A percentile compares a stretch with the other conserved stretches of the same genome.
Conservation (phyloP, 2,113 vertebrate genomes). For the Maccullochella peelii region DNA sequence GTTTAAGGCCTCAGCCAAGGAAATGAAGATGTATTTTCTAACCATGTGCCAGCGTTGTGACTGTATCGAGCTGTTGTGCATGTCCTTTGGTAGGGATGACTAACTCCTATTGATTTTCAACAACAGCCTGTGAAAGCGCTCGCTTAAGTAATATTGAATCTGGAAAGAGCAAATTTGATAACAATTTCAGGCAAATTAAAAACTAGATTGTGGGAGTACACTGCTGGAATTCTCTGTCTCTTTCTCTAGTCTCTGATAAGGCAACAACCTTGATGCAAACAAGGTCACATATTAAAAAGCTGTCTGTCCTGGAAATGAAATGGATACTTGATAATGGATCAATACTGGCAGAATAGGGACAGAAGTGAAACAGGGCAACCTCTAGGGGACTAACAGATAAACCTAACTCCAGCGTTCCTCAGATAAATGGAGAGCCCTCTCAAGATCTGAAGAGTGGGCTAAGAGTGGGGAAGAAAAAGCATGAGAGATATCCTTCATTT, state of each 20-base stretch:
- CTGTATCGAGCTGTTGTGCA: conserved; percentile 63
- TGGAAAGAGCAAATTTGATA: conserved; percentile 67
- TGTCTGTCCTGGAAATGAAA: conserved; percentile 51
- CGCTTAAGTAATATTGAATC: conserved; percentile 73
- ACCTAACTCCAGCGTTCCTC: not conserved
- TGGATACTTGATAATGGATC: conserved; percentile 59
- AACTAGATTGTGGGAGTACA: conserved; percentile 37
- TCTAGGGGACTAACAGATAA: conserved; percentile 48
- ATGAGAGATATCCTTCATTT: conserved; percentile 62
- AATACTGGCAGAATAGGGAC: conserved; percentile 44
- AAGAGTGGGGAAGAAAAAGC: conserved; percentile 26
- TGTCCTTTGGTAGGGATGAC: conserved; percentile 68
- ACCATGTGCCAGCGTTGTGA: conserved; percentile 5
- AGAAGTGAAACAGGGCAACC: conserved; percentile 22
- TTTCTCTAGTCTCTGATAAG: conserved; percentile 24
- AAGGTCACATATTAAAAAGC: conserved; percentile 55
- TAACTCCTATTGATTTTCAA: conserved; percentile 77
- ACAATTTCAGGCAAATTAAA: conserved; percentile 73
- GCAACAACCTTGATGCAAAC: conserved; percentile 60
- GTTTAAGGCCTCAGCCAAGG: not conserved
- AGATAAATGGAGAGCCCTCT: conserved; percentile 39
- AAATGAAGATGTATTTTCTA: conserved; percentile 44
- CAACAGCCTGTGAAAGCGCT: conserved; percentile 52
- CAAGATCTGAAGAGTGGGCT: conserved; percentile 43
- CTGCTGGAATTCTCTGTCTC: conserved; percentile 24